Evolutionary conservation across 2,113 vertebrate genomes (phyloP), one percentile per base, ranked within the genome.

Genomic region (Crotalus viridis): DNA sequence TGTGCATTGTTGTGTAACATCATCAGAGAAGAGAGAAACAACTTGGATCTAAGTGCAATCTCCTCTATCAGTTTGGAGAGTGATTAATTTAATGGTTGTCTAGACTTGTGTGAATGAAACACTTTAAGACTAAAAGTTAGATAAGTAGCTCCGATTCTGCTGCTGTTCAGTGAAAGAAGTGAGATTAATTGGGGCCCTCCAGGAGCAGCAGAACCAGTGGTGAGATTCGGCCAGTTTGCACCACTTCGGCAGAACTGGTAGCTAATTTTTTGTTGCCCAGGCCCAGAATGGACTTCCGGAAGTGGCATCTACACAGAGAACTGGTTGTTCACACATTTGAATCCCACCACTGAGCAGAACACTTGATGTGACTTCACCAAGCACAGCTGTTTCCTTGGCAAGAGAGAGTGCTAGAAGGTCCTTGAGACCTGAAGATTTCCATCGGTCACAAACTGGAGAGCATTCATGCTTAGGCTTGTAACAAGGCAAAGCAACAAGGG

Each of bases 131-230:
- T n/a, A 52, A 55, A 85, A 91, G 55, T 26, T 4, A 89, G 86
- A 85, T 85, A 61, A 91, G 90, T 52, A 87, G 89, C 88, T 90
- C 51, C 64, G 92, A 93, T 57, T 43, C 22, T 90, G 89, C 89
- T 87, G 88, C 89, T 90, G 81, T 87, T 90, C 13, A 28, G 64
- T 57, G 43, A 61, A 85, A 89, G 86, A 91, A 93, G 51, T 48
- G 85, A 91, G 87, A 91, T 91, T 85, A 89, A 93, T 88, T 10
- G 61, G n/a, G 69, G 55, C n/a, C 90, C 90, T 85, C 5, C 26
- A 56, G 90, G 87, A 89, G 87, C 46, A 85, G 90, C 46, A 22
- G 48, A 51, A 1, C 48, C 48, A 9, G 48, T 51, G 48, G 48
- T 51, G 8, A 7, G 8, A 51, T 51, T 51, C 48, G 8, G 48